Conservation (phyloP, 2,888 invertebrate genomes). For the Adineta ricciae region DNA sequence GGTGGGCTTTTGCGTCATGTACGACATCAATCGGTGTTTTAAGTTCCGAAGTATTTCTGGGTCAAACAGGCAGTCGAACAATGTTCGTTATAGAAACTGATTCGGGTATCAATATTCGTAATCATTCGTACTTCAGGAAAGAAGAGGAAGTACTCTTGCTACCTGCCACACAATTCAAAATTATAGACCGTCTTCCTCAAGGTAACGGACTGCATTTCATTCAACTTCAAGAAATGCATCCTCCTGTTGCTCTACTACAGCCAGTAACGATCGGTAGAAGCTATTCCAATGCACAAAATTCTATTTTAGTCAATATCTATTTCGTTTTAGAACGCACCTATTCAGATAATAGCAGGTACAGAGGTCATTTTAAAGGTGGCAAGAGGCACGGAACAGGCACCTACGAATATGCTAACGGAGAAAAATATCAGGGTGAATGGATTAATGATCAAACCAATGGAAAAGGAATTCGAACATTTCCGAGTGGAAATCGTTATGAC, state of each 20-base stretch:
- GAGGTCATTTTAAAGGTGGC: no score
- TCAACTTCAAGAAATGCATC: background rate
- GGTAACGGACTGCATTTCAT: background rate
- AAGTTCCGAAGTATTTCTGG: background rate
- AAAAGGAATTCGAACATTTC: no score
- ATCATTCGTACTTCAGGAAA: background rate
- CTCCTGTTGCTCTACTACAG: background rate
- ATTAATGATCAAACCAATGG: no score
- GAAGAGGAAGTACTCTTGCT: background rate
- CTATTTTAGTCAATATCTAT: background rate
- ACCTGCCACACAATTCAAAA: background rate
- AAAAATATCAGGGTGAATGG: no score
- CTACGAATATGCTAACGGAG: no score
- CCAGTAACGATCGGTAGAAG: background rate
- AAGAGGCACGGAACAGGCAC: no score
- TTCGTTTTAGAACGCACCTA: background rate
- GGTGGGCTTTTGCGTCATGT: background rate
- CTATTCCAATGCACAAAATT: background rate
- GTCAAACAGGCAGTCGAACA: background rate
- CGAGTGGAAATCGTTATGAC: conserved; percentile 44
- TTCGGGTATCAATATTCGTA: background rate
- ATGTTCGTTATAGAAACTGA: background rate
- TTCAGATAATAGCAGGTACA: no score
- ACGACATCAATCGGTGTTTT: background rate
- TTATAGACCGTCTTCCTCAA: background rate